Conservation (phyloP, 2,797 vertebrate genomes). For the Chaunax sp. region DNA sequence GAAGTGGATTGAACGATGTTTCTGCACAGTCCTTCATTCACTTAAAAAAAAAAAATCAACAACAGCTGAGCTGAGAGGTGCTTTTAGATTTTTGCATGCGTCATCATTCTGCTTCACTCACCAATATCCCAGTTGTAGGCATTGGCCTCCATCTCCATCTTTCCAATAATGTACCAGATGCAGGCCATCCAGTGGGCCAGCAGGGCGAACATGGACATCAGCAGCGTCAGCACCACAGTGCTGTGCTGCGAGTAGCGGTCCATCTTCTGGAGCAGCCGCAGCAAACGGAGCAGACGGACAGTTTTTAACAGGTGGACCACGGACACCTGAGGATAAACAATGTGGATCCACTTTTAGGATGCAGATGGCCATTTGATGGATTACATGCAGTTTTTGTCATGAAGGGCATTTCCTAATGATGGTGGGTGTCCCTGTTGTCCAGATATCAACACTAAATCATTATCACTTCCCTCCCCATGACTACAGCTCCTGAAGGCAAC, state of each 20-base stretch:
- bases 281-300: conserved; percentile 91
- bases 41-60: conserved; percentile 1
- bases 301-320: conserved; percentile 98
- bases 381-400: conserved; percentile 1
- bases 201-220: conserved; percentile 98
- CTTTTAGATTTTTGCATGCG: background rate
- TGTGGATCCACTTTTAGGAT: background rate
- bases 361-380: background rate
- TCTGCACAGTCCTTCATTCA: background rate
- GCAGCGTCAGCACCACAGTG: conserved; percentile 94
- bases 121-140: conserved; percentile 95
- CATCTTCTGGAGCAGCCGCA: conserved; percentile 96
- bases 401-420: background rate
- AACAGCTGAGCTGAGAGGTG: background rate
- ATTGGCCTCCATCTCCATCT: conserved; percentile 96
- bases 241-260: conserved; percentile 98
- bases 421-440: background rate
- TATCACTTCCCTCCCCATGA: background rate
- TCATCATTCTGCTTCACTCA: conserved; percentile 72
- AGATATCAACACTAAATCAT: background rate
- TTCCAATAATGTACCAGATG: conserved; percentile 99
- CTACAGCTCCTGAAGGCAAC: conserved; percentile 11
- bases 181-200: conserved; percentile 99
- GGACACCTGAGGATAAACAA: conserved; percentile 86
- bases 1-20: background rate